Evolutionary conservation across 1,140 invertebrate species (phyloP).

Genomic region (Triops longicaudatus): DNA sequence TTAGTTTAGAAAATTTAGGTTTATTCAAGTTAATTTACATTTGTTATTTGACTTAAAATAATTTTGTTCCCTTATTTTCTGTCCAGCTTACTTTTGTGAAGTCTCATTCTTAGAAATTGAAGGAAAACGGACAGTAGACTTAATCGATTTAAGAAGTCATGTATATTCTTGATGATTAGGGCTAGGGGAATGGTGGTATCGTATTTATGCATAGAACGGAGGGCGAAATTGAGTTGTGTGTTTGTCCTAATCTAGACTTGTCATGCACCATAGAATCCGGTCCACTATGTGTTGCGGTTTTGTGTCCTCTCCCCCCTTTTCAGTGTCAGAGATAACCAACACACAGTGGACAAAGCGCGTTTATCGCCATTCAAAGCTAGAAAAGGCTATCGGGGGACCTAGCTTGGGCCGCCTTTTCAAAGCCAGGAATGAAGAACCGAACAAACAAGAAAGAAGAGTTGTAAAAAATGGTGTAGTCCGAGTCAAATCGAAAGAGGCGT

Average conservation of each 20-base stretch:
- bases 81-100: too few relatives aligned
- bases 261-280: slow-evolving; percentile 14
- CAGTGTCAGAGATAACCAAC: background rate
- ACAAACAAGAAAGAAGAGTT: background rate
- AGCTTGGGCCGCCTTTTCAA: background rate
- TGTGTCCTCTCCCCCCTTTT: background rate
- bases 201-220: background rate
- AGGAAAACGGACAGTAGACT: too few relatives aligned
- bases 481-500: background rate
- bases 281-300: background rate
- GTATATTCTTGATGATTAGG: too few relatives aligned
- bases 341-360: slow-evolving; percentile 1
- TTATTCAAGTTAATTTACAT: too few relatives aligned
- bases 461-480: background rate
- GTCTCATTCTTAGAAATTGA: too few relatives aligned
- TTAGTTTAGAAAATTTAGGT: too few relatives aligned
- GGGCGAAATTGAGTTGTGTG: background rate
- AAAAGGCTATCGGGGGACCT: background rate
- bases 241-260: background rate
- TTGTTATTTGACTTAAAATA: too few relatives aligned
- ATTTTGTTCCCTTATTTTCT: too few relatives aligned
- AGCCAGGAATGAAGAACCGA: background rate
- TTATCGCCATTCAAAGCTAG: slow-evolving; percentile 7
- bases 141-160: too few relatives aligned
- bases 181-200: background rate